Evolutionary conservation across 2,888 invertebrate species (phyloP).

Genomic region (Stenoptilia bipunctidactyla): DNA sequence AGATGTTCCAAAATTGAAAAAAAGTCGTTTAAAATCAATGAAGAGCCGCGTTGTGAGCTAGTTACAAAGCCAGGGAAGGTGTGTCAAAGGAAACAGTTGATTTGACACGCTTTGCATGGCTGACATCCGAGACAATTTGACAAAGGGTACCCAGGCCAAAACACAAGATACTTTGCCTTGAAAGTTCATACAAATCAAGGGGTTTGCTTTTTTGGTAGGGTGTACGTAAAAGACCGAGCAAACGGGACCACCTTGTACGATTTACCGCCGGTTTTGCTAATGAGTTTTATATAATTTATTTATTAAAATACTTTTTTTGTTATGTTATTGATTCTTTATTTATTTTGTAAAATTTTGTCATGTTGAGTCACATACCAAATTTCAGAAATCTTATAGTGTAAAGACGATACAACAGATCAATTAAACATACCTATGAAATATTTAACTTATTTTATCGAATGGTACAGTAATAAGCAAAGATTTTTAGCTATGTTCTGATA

Average conservation of each 20-base stretch:
- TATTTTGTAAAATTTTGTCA: too few species aligned
- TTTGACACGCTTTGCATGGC: conserved; percentile 18
- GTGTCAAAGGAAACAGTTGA: conserved; percentile 24
- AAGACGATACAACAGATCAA: too few species aligned
- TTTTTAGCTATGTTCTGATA: too few species aligned
- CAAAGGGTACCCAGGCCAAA: conserved; percentile 20
- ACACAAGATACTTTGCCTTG: not conserved
- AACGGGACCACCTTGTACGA: conserved; percentile 37
- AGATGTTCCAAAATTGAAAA: conserved; percentile 39
- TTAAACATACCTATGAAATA: too few species aligned
- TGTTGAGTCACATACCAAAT: too few species aligned
- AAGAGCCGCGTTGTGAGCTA: conserved; percentile 20
- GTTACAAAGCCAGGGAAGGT: conserved; percentile 28
- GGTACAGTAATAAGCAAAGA: too few species aligned
- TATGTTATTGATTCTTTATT: too few species aligned
- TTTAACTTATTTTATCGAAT: too few species aligned
- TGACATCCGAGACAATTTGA: conserved; percentile 37
- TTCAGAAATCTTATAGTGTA: too few species aligned
- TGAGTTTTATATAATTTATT: not conserved
- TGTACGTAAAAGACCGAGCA: conserved; percentile 51
- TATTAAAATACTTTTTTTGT: too few species aligned
- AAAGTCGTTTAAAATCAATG: conserved; percentile 25
- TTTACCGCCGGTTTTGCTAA: conserved; percentile 5
- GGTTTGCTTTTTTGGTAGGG: conserved; percentile 6
- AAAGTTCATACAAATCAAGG: not conserved